Conservation (phyloP, 1,140 invertebrate species). For the Magallana ariakensis region DNA sequence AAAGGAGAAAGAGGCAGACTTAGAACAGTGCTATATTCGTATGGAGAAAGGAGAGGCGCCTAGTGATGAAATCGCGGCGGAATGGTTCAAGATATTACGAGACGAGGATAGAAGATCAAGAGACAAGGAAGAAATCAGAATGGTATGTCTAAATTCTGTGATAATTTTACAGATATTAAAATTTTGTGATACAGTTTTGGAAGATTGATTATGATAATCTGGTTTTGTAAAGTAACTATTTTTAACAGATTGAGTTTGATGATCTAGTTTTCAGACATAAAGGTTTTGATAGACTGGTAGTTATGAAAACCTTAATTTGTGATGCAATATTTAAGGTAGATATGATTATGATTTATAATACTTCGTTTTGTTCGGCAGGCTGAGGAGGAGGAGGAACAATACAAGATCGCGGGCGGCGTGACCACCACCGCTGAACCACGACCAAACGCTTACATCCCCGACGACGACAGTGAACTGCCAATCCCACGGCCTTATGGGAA, state of each 20-base stretch:
- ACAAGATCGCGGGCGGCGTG: slow-evolving; percentile 75
- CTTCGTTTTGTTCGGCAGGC: slow-evolving; percentile 57
- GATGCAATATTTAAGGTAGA: no score
- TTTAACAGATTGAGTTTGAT: no score
- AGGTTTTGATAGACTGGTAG: no score
- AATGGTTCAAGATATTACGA: slow-evolving; percentile 72
- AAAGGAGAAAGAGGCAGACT: slow-evolving; percentile 74
- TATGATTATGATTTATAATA: no score
- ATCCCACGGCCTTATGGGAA: slow-evolving; percentile 79
- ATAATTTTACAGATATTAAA: background rate
- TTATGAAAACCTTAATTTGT: no score
- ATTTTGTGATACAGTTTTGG: background rate
- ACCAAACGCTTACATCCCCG: slow-evolving; percentile 80
- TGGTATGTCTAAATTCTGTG: slow-evolving; percentile 60
- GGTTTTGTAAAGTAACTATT: background rate
- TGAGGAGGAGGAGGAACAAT: slow-evolving; percentile 77
- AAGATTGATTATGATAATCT: background rate
- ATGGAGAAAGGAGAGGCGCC: slow-evolving; percentile 80
- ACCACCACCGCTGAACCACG: slow-evolving; percentile 79
- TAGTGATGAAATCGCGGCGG: slow-evolving; percentile 72
- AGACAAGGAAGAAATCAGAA: slow-evolving; percentile 69
- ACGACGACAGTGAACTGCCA: slow-evolving; percentile 78
- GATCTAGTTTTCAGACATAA: no score
- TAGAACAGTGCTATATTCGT: slow-evolving; percentile 77
- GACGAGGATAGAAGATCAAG: slow-evolving; percentile 66